Evolutionary conservation across 1,140 invertebrate species (phyloP), one percentile per base, ranked within the genome.

Genomic region (Uloborus diversus): DNA sequence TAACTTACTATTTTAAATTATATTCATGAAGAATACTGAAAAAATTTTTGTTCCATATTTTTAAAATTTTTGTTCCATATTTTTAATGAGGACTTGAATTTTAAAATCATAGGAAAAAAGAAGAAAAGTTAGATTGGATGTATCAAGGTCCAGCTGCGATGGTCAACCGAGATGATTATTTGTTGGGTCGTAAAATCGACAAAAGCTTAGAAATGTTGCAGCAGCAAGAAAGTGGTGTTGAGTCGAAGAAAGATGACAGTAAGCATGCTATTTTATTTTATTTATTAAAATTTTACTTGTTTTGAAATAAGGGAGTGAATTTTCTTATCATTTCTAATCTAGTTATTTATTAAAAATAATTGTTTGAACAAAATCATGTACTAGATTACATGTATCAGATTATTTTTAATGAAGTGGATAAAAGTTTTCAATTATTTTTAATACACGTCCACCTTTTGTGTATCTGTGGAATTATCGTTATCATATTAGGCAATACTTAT

Each of bases 171-270:
- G 95, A 98, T 85, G 94, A 97, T 79, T 98, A 97, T 89, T 88
- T 98, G 2, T 87, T 94, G n/a, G 96, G 96, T 1, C 92, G 93
- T 84, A 88, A 91, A 68, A 91, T 98, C 78, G 96, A 97, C 84
- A 96, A 94, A 87, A 90, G 91, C 53, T 92, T 94, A 87, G 93
- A 95, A 80, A 88, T 91, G 78, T 81, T 92, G 23, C 88, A 90
- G 80, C 88, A 89, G 78, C 86, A 89, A 35, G 90, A 93, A 89
- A 90, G 86, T 86, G 88, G 83, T 59, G 79, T 82, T 17, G 71
- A 82, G 30, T 32, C 78, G 47, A 17, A 7, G 0, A 66, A 69
- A 35, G 53, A 70, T n/a, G 66, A 82, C 42, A 56, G 59, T 68
- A 79, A 32, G 7, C 7, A n/a, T 49, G 13, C 20, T 20, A 1